Conservation (phyloP, 2,888 invertebrate genomes). For the Petrolisthes cinctipes region DNA sequence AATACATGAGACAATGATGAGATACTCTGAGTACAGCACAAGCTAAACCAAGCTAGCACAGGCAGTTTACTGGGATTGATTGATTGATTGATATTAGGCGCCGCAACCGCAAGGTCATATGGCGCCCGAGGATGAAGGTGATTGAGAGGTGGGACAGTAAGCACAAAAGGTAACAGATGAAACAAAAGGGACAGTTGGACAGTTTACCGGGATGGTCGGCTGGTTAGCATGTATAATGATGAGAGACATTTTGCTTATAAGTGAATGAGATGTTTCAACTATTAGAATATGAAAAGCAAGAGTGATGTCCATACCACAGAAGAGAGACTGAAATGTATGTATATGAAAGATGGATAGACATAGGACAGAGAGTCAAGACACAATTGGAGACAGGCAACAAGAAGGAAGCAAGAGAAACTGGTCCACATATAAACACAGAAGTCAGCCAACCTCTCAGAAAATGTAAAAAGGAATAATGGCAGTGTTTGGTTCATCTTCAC, state of each 20-base stretch:
- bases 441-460: neutral
- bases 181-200: too few relatives aligned
- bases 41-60: neutral
- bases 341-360: too few relatives aligned
- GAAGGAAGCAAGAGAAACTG: neutral
- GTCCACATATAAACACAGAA: neutral
- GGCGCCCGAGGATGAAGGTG: neutral
- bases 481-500: neutral
- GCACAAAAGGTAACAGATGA: neutral
- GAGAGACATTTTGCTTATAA: too few relatives aligned
- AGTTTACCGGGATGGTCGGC: too few relatives aligned
- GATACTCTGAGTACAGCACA: neutral
- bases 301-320: too few relatives aligned
- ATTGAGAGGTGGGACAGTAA: neutral
- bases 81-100: neutral
- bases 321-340: too few relatives aligned
- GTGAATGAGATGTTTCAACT: too few relatives aligned
- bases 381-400: neutral
- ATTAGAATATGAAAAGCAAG: too few relatives aligned
- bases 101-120: neutral
- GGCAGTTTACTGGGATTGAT: neutral
- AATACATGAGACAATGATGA: neutral
- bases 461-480: neutral
- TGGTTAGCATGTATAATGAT: too few relatives aligned
- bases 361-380: too few relatives aligned